Evolutionary conservation across 1,140 invertebrate genomes (phyloP).

Genomic region (Callitettix versicolor): DNA sequence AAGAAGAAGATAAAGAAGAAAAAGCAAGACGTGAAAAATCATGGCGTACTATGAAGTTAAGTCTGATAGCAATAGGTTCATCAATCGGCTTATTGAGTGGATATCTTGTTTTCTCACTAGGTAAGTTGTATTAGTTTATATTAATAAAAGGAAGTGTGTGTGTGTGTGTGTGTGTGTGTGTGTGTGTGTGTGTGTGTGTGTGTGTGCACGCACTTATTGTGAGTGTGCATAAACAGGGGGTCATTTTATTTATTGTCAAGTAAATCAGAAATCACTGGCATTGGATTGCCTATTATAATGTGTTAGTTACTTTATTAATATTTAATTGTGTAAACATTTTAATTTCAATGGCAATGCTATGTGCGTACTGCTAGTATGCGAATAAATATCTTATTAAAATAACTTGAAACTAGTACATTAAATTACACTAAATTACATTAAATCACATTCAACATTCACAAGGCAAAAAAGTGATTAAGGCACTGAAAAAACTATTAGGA

Average conservation of each 20-base stretch:
- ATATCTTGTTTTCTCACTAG: slow-evolving; percentile 32
- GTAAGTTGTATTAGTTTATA: slow-evolving; percentile 29
- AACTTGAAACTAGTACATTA: no score
- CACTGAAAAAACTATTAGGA: no score
- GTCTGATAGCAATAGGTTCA: slow-evolving; percentile 39
- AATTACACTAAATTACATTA: no score
- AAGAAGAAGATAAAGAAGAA: slow-evolving; percentile 34
- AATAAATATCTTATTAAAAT: not conserved
- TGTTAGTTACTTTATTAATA: not conserved
- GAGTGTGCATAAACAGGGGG: not conserved
- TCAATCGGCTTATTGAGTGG: slow-evolving; percentile 34
- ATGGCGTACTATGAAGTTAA: slow-evolving; percentile 44
- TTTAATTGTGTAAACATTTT: not conserved
- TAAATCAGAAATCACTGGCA: not conserved
- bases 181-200: not conserved
- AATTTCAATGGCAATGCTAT: no score
- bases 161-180: no score
- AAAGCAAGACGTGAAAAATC: slow-evolving; percentile 38
- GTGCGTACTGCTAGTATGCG: no score
- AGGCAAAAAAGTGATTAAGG: no score
- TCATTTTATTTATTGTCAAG: not conserved
- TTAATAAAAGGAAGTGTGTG: no score
- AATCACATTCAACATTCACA: no score
- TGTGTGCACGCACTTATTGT: not conserved
- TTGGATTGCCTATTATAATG: not conserved